Evolutionary conservation across 2,888 invertebrate species (phyloP), one percentile per base, ranked within the genome.

Genomic region (Melanophora roralis): DNA sequence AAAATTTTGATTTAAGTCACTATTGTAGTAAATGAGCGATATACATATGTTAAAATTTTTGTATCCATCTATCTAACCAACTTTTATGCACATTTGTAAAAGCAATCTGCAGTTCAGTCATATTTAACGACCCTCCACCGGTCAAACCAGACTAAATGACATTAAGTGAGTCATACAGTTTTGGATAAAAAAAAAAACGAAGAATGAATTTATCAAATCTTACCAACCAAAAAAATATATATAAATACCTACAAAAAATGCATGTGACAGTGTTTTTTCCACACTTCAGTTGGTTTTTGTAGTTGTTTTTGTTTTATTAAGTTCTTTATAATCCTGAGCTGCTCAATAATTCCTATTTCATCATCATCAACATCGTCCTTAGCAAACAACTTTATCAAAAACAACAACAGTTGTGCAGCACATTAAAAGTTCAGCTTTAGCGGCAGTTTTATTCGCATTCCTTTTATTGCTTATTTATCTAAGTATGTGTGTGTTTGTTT

Each of bases 151-250:
- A 51, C 60, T 45, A 62, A 78, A 49, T 59, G 69, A 16, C 68
- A 73, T 64, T 68, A 74, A 69, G 78, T 74, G 78, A 78, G 74
- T 71, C 79, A 75, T 75, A 34, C 32, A 62, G 5, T 36, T 36
- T 36, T 36, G 36, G 8, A 34, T 6, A 34, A 43, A 43, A 6
- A 55, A 69, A 21, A 11, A 67, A 62, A 69, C 49, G 27, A 57
- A 19, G 36, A 49, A 34, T 34, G 40, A 65, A 59, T n/a, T n/a
- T n/a, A n/a, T n/a, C 16, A 45, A 53, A 45, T 49, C 12, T 43
- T 16, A 23, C 16, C 45, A 0, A 64, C n/a, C n/a, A 12, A 14
- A 51, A 40, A 51, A n/a, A 34, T 11, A n/a, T 38, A 11, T 45
- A 45, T 9, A 11, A 8, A 40, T 6, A 40, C 14, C 1, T 14